phyloP scores from a whole-genome alignment of 1,140 invertebrate genomes.

The Apis laboriosa region DNA sequence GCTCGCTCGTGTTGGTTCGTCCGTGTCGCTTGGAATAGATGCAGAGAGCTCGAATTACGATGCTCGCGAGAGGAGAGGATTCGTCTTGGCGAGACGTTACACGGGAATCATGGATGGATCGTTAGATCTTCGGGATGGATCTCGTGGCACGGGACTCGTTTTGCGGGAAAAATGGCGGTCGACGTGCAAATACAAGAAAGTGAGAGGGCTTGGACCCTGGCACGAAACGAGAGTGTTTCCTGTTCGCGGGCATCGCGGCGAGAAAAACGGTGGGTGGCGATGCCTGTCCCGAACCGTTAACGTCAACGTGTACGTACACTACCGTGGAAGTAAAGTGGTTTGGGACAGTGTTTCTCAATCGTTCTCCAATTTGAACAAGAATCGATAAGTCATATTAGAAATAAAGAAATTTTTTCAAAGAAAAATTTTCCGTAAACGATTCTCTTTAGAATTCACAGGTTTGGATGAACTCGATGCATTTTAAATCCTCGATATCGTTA shows the following conservation, averaged over 20 bases:
- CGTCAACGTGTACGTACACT: constrained; percentile 73
- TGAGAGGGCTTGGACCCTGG: constrained; percentile 68
- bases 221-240: constrained; percentile 72
- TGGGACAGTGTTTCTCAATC: too few species aligned
- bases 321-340: background rate
- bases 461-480: background rate
- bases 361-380: too few species aligned
- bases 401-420: too few species aligned
- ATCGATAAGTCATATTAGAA: too few species aligned
- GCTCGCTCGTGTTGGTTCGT: background rate
- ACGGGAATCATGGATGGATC: constrained; percentile 26
- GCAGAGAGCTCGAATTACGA: background rate
- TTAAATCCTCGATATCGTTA: background rate
- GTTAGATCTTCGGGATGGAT: constrained; percentile 3
- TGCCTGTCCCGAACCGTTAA: constrained; percentile 74
- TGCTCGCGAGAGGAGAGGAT: constrained; percentile 6
- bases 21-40: background rate
- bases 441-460: too few species aligned
- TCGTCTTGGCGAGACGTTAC: constrained; percentile 28
- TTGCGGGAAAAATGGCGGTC: constrained; percentile 4
- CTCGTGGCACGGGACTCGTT: background rate
- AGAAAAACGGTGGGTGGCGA: constrained; percentile 70
- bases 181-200: constrained; percentile 76
- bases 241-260: constrained; percentile 51
- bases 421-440: too few species aligned